phyloP scores from a whole-genome alignment of 2,888 invertebrate species.

The Cheilosia vernalis region DNA sequence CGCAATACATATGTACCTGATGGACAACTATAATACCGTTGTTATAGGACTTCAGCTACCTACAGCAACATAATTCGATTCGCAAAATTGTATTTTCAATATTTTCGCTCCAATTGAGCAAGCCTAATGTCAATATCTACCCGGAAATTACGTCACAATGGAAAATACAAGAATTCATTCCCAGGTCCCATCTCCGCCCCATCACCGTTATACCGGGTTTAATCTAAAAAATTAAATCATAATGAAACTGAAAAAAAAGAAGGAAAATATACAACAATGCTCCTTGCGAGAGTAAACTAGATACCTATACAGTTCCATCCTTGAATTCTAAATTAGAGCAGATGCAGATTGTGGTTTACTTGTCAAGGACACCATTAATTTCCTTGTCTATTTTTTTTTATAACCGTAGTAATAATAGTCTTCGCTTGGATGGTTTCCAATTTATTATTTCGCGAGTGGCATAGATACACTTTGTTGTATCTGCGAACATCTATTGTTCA shows the following conservation, averaged over 20 bases:
- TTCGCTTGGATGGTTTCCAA: not conserved
- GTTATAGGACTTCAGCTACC: too few species aligned
- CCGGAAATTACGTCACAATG: not conserved
- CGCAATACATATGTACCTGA: too few species aligned
- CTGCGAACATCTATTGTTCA: not conserved
- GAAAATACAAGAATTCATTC: not conserved
- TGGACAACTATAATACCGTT: too few species aligned
- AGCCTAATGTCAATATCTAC: not conserved
- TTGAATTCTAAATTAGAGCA: conserved; percentile 6
- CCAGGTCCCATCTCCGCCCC: not conserved
- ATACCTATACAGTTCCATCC: not conserved
- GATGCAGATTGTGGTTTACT: not conserved
- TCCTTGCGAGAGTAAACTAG: not conserved
- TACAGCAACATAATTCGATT: too few species aligned
- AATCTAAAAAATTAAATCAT: not conserved
- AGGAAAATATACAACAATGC: not conserved
- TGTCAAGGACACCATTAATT: conserved; percentile 1
- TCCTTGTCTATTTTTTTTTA: not conserved
- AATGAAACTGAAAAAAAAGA: not conserved
- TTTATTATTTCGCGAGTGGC: not conserved
- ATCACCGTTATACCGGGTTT: not conserved
- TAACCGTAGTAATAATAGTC: not conserved
- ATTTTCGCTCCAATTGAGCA: not conserved
- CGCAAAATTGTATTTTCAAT: not conserved
- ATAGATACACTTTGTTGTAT: not conserved